Evolutionary conservation across 2,113 vertebrate genomes (phyloP).

Genomic region (Herpetotheres cachinnans): DNA sequence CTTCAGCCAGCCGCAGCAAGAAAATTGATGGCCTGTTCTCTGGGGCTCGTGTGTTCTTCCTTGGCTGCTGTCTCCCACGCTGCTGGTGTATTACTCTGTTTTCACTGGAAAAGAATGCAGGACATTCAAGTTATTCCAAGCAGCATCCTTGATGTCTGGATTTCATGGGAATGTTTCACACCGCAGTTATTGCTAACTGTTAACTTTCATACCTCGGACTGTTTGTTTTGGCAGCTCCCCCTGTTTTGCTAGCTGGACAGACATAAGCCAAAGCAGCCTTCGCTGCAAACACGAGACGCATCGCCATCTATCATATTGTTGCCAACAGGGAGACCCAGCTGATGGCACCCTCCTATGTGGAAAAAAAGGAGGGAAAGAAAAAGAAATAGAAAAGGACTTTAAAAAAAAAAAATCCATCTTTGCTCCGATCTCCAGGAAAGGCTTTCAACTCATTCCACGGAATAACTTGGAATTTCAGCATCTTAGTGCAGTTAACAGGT

Average conservation of each 20-base stretch:
- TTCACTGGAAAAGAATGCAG: slow-evolving; percentile 77
- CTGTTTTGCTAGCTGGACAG: slow-evolving; percentile 71
- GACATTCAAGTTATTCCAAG: slow-evolving; percentile 75
- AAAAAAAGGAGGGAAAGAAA: not conserved
- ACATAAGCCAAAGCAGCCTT: slow-evolving; percentile 40
- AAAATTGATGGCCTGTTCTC: slow-evolving; percentile 56
- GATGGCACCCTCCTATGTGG: not conserved
- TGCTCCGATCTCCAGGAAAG: not conserved
- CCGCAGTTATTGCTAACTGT: slow-evolving; percentile 64
- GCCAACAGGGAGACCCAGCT: slow-evolving; percentile 22
- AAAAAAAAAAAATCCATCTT: not conserved
- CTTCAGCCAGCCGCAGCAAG: slow-evolving; percentile 14
- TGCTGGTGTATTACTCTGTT: slow-evolving; percentile 40
- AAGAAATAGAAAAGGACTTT: not conserved
- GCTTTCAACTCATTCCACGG: not conserved
- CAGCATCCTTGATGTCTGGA: slow-evolving; percentile 76
- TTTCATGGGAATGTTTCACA: slow-evolving; percentile 75
- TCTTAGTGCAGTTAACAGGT: not conserved
- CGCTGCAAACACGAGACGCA: not conserved
- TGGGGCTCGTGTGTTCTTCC: not conserved
- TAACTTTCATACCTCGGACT: slow-evolving; percentile 69
- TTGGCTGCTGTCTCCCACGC: slow-evolving; percentile 63
- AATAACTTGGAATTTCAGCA: not conserved
- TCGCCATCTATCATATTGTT: slow-evolving; percentile 8
- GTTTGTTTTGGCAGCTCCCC: slow-evolving; percentile 69